Evolutionary conservation across 2,888 invertebrate genomes (phyloP).

Genomic region (Leptothorax acervorum): DNA sequence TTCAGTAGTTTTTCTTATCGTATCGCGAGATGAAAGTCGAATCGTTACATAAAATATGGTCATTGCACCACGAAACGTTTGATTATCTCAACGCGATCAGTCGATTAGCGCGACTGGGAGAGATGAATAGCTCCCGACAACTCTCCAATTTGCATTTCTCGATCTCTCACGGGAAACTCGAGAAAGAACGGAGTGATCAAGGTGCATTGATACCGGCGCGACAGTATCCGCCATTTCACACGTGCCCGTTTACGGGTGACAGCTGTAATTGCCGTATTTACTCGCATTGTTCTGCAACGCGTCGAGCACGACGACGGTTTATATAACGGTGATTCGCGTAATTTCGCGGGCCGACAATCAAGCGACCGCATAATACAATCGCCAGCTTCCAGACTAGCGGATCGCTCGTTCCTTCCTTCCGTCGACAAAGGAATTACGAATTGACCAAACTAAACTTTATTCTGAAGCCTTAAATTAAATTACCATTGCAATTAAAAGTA

Average conservation of each 20-base stretch:
- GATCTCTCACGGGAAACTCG: background rate
- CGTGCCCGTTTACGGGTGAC: constrained; percentile 72
- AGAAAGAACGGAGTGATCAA: constrained; percentile 11
- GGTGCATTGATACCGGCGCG: constrained; percentile 39
- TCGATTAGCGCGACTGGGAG: background rate
- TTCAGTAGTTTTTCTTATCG: background rate
- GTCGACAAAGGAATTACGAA: background rate
- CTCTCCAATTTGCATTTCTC: constrained; percentile 22
- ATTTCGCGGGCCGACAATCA: constrained; percentile 55
- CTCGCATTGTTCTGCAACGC: constrained; percentile 33
- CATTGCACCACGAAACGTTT: constrained; percentile 2
- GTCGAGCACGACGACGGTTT: constrained; percentile 33
- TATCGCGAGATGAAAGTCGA: background rate
- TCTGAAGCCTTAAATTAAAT: background rate
- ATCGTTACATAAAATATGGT: constrained; percentile 1
- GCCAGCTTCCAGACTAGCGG: background rate
- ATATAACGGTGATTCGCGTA: constrained; percentile 42
- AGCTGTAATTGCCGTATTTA: constrained; percentile 62
- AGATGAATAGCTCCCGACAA: constrained; percentile 25
- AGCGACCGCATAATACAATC: background rate
- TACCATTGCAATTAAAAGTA: background rate
- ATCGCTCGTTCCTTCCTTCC: background rate
- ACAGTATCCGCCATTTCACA: constrained; percentile 72
- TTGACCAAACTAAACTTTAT: background rate
- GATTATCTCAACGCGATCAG: constrained; percentile 5